Base-by-base conservation (phyloP, 1,140 invertebrate genomes). In the Scaptomyza hsui region DNA sequence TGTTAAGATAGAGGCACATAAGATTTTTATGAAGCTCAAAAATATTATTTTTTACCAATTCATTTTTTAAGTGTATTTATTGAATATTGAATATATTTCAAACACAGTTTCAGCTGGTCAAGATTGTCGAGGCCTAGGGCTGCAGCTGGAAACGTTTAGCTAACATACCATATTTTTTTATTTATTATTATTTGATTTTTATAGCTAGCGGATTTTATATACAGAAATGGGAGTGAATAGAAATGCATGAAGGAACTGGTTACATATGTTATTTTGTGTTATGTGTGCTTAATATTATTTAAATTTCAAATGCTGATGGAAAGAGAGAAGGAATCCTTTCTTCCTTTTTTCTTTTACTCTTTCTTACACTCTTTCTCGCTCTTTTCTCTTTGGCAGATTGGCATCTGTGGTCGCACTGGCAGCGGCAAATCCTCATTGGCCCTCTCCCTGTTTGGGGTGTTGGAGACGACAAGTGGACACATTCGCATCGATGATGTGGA, bases 381-480 rank as follows among this genome's bases (percentile, higher is more conserved):
- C 62, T 37, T 44, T 41, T 64, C 59, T 44, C 52, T 24, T 63
- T 60, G 64, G 42, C 47, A 96, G 95, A 93, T 96, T 49, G 96
- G 95, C 13, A 94, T 97, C 77, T 96, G 95, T 88, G 96, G 96
- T 3, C 92, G 95, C 41, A 96, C 95, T 29, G 96, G 96, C 41
- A 95, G 95, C 88, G 96, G 96, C 1, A 97, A 97, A 89, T 96
- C 96, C 6, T 95, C 96, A 0, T 88, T 96, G 21, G 93, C 95
- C 3, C 92, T 96, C 91, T 94, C 95, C 2, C 92, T 96, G 6
- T 95, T 95, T 47, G 93, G 94, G 21, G 93, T 96, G 48, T 92
- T 95, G 1, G 92, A 94, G 15, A 92, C 95, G 26, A 90, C 80
- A 53, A 92, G 92, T 59, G 96, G 96, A n/a, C 92, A 92, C 9